Conservation (phyloP, 2,797 vertebrate genomes). For the Lithobates pipiens region DNA sequence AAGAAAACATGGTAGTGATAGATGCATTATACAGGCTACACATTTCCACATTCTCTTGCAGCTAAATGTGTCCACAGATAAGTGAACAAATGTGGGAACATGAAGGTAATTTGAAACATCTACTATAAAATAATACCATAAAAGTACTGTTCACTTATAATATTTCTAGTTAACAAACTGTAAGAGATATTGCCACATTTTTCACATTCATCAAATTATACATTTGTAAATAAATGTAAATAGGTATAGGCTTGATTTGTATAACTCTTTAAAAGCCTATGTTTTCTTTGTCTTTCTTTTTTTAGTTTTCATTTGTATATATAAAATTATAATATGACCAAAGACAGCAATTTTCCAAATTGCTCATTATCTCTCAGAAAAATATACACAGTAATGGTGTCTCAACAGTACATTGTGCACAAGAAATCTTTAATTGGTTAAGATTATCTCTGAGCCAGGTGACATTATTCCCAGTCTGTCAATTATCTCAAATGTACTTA, state of each 20-base stretch:
- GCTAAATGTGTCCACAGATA: no score
- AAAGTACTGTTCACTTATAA: no score
- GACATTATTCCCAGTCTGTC: constrained; percentile 15
- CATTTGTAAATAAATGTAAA: no score
- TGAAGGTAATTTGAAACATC: no score
- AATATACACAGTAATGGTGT: background rate
- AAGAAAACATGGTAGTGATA: no score
- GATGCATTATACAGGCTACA: no score
- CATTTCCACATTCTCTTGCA: no score
- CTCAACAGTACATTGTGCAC: background rate
- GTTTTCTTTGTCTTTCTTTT: background rate
- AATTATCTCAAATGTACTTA: constrained; percentile 23
- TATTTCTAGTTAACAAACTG: no score
- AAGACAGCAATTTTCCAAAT: background rate
- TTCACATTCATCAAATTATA: no score
- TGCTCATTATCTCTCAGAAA: background rate
- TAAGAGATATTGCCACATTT: no score
- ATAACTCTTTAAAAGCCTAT: background rate
- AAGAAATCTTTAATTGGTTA: constrained; percentile 10
- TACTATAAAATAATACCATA: no score
- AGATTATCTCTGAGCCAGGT: constrained; percentile 16
- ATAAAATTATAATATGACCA: background rate
- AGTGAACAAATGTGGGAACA: no score
- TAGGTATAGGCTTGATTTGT: background rate
- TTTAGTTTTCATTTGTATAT: background rate